Base-by-base conservation (phyloP, 2,888 invertebrate species). In the Drosophila koepferae region DNA sequence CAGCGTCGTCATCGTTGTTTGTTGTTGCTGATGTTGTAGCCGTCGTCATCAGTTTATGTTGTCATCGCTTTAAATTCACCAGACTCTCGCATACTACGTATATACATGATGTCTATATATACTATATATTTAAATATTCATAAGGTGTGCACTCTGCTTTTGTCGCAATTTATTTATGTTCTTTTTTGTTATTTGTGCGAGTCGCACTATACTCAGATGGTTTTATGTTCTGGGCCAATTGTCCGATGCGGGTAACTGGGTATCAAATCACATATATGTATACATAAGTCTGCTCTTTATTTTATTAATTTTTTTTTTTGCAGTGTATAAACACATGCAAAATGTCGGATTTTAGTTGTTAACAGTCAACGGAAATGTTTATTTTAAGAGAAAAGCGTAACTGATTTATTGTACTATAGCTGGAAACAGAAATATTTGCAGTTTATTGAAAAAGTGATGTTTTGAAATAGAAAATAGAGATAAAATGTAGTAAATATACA, bases 41-140 rank as follows among this genome's bases (percentile, higher is more conserved):
- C 70, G 71, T 81, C 89, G 89, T 90, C 90, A 89, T 90, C 87
- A 85, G 75, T 87, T 90, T 82, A 87, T 87, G 90, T 60, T 87
- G 87, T 87, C 87, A 87, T 87, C 87, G 88, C 74, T 82, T 89
- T 77, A 87, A 90, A 86, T 68, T 89, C 86, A 81, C 77, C 79
- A 38, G 53, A 72, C 61, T 75, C 86, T 40, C 68, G 44, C 51
- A 60, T 60, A 63, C 58, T 23, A 23, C 28, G 10, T 61, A 43
- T 5, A 51, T 43, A 34, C 6, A 28, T n/a, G 3, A 23, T 28
- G 3, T 31, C 0, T 34, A 61, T 55, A 60, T 31, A 14, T 2
- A 54, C n/a, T 46, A n/a, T 65, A 72, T 79, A 74, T 83, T 86
- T 90, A 86, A 90, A 86, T 90, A 86, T 86, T 86, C 90, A 90